Evolutionary conservation across 2,113 vertebrate species (phyloP).

Genomic region (Alces alces): DNA sequence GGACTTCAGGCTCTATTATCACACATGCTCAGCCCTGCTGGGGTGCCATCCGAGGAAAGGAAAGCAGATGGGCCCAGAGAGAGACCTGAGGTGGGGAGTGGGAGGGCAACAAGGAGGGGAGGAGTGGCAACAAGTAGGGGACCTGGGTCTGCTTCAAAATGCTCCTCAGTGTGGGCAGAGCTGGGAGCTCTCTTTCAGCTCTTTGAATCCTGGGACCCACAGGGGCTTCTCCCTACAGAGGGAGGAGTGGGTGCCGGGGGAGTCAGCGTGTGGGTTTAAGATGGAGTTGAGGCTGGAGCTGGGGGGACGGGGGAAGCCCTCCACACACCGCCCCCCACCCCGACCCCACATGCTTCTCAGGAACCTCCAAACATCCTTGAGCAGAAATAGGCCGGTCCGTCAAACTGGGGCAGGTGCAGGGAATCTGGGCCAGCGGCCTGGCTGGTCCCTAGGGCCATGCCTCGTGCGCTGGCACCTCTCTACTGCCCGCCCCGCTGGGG

Average conservation of each 20-base stretch:
- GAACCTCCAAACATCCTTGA: conserved; percentile 27
- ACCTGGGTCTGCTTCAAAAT: not conserved
- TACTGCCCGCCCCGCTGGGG: not conserved
- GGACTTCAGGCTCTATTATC: conserved; percentile 40
- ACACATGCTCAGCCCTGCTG: not conserved
- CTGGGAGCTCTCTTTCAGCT: too few species aligned
- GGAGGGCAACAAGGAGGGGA: not conserved
- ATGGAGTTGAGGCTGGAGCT: not conserved
- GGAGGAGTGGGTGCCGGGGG: not conserved
- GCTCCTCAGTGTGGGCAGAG: not conserved
- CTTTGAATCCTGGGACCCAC: not conserved
- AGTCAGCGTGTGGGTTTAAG: not conserved
- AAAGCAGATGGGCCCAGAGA: not conserved
- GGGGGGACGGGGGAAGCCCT: not conserved
- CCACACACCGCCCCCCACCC: not conserved
- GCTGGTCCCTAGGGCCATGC: conserved; percentile 20
- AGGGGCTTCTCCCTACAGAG: not conserved
- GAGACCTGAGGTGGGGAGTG: not conserved
- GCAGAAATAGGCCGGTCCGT: conserved; percentile 46
- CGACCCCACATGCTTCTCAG: not conserved
- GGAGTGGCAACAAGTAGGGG: too few species aligned
- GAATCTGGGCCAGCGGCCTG: conserved; percentile 64
- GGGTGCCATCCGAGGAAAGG: not conserved
- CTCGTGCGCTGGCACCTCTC: rapidly evolving
- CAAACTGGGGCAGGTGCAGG: conserved; percentile 59